A percentile compares a stretch with the other conserved stretches of the same genome.
Conservation (phyloP, 2,113 vertebrate species). For the Apodemus sylvaticus region DNA sequence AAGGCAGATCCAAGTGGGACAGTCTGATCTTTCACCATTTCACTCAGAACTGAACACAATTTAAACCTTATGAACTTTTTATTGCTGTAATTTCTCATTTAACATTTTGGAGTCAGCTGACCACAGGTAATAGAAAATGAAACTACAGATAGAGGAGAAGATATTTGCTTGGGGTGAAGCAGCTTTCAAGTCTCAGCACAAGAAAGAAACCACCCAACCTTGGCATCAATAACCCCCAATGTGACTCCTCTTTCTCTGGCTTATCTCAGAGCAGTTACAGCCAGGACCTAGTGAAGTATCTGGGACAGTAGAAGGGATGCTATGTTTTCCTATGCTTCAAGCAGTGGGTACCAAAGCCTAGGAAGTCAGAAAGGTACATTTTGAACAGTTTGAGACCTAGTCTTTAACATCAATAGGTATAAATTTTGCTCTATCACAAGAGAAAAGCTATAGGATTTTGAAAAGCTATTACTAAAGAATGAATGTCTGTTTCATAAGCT, state of each 20-base stretch:
- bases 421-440: not conserved
- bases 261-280: fast-evolving
- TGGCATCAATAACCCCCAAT: too few species aligned
- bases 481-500: too few species aligned
- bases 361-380: not conserved
- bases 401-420: not conserved
- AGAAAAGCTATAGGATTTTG: not conserved
- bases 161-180: not conserved
- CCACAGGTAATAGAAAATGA: not conserved
- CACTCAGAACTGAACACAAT: not conserved
- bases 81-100: not conserved
- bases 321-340: not conserved
- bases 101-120: not conserved
- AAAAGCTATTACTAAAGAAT: not conserved
- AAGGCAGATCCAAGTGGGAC: not conserved
- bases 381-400: not conserved
- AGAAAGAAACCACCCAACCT: not conserved
- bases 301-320: not conserved
- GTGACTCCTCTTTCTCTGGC: not conserved
- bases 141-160: not conserved
- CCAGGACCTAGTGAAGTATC: fast-evolving
- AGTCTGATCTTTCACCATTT: not conserved
- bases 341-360: not conserved
- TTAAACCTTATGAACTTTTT: not conserved
- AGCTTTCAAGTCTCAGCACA: not conserved